phyloP scores from a whole-genome alignment of 2,797 vertebrate genomes.

The Octomys mimax region DNA sequence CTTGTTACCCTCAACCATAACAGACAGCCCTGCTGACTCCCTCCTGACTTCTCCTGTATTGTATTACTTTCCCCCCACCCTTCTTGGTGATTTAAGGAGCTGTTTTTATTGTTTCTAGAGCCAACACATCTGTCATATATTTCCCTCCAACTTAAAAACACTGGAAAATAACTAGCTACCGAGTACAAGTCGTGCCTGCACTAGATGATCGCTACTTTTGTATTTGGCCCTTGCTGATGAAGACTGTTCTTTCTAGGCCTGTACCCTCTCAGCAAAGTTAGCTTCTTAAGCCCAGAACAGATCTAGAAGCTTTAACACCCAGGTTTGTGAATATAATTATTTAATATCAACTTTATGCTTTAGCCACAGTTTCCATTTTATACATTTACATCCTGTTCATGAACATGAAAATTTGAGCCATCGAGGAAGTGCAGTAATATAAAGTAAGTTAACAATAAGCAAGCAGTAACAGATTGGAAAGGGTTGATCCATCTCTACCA shows the following conservation, averaged over 20 bases:
- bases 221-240: neutral
- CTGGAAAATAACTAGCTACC: conserved; percentile 68
- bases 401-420: neutral
- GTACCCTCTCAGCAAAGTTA: neutral
- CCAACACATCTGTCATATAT: conserved; percentile 75
- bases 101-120: conserved; percentile 74
- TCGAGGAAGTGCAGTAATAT: neutral
- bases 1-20: neutral
- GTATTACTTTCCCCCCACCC: conserved; percentile 27
- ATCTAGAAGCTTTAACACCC: neutral
- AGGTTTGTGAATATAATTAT: neutral
- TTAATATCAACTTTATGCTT: conserved; percentile 42
- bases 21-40: conserved; percentile 29
- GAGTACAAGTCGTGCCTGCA: neutral
- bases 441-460: neutral
- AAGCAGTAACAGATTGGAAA: neutral
- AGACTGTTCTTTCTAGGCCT: conserved; percentile 6
- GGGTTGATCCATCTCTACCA: neutral
- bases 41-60: conserved; percentile 66
- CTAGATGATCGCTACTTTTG: neutral
- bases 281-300: neutral
- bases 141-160: conserved; percentile 71
- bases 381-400: neutral
- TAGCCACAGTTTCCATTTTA: neutral
- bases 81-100: conserved; percentile 65